A percentile compares a stretch with the other conserved stretches of the same genome.
Evolutionary conservation across 2,888 invertebrate species (phyloP).

Genomic region (Epinotia bilunana): DNA sequence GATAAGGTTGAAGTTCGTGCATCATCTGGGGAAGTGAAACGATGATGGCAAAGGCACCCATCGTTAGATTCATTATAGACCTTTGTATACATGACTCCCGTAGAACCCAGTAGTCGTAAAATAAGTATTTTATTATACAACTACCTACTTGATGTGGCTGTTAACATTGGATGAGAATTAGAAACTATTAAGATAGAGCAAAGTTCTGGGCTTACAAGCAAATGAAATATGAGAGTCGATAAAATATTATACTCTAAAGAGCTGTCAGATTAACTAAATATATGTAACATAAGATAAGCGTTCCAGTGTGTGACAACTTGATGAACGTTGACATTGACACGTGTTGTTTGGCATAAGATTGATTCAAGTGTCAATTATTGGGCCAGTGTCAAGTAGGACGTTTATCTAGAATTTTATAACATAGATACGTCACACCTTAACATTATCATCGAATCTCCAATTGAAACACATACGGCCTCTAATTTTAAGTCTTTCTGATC

Average conservation of each 20-base stretch:
- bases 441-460: neutral
- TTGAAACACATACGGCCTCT: constrained; percentile 12
- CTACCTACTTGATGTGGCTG: neutral
- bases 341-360: too few species aligned
- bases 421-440: neutral
- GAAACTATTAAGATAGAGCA: neutral
- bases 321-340: too few species aligned
- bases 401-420: too few species aligned
- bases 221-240: neutral
- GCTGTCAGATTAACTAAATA: too few species aligned
- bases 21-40: neutral
- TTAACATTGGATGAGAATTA: neutral
- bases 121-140: neutral
- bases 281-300: too few species aligned
- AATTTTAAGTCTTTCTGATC: constrained; percentile 9
- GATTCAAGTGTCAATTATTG: too few species aligned
- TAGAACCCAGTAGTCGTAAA: neutral
- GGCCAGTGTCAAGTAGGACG: too few species aligned
- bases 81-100: neutral
- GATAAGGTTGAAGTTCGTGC: neutral
- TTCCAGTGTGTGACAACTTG: too few species aligned
- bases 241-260: too few species aligned
- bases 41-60: neutral
- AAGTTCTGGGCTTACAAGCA: neutral
- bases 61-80: too few species aligned